Evolutionary conservation across 2,888 invertebrate genomes (phyloP), one percentile per base, ranked within the genome.

Genomic region (Philaethria dido): DNA sequence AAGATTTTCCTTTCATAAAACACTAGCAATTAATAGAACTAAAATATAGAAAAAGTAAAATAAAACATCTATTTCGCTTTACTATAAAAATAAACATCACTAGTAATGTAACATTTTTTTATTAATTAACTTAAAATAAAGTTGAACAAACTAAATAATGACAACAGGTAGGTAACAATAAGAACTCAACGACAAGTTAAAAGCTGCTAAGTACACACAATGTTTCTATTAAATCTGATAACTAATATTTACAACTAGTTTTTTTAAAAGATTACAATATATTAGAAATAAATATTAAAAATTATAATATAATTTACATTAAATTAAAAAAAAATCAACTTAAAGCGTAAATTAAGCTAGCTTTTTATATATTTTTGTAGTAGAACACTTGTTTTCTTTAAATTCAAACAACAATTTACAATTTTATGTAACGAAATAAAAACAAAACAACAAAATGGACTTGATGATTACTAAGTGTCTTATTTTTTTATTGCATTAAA

Each of bases 61-160:
- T 33, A 3, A 1, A 33, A 8, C 5, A 33, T 33, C 33, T 5
- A 25, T 25, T 33, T 33, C 13, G 13, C 2, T 16, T 44, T 16
- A 44, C 8, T 3, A 39, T 33, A 44, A 6, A 44, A 44, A 44
- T 44, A 44, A 44, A 44, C 2, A 42, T n/a, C 3, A n/a, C n/a
- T 48, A 22, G 13, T 48, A 48, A 5, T 14, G 39, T 39, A 39
- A 36, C 3, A 13, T 50, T 50, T 50, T 47, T 50, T 50, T 50
- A 25, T 8, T 50, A 6, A n/a, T 50, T 50, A 25, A 25, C 25
- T 9, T 50, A 25, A n/a, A 29, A 29, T 25, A 50, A 9, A 25
- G n/a, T 50, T 48, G 22, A 48, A 22, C 48, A 18, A 9, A 45
- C 45, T 45, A 45, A 45, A 2, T 45, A 22, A 22, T 48, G 48